A percentile compares a stretch with the other conserved stretches of the same genome.
Conservation (phyloP, 2,888 invertebrate genomes). For the Halocaridina rubra region DNA sequence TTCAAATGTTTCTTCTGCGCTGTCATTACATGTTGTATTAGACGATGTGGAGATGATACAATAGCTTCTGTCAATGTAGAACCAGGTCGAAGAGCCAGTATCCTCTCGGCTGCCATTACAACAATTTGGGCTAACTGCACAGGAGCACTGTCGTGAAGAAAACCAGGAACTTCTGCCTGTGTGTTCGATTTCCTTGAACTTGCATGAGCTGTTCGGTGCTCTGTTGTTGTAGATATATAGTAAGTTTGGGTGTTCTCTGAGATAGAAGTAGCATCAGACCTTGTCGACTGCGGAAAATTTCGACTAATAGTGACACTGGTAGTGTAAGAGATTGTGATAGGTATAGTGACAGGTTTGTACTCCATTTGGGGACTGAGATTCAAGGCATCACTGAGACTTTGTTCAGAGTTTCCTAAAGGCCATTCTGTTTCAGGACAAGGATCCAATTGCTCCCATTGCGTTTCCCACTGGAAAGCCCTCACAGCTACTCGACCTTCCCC, state of each 20-base stretch:
- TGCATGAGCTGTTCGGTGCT: background rate
- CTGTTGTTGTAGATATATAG: too few relatives aligned
- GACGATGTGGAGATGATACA: slow-evolving; percentile 36
- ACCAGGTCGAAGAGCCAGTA: slow-evolving; percentile 7
- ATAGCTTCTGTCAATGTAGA: slow-evolving; percentile 30
- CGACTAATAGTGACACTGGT: background rate
- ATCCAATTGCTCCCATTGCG: slow-evolving; percentile 51
- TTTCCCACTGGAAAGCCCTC: slow-evolving; percentile 53
- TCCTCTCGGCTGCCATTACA: slow-evolving; percentile 34
- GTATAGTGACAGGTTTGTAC: background rate
- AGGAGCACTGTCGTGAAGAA: slow-evolving; percentile 40
- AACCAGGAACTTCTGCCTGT: slow-evolving; percentile 3
- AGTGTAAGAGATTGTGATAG: background rate
- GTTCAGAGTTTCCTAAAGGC: slow-evolving; percentile 16
- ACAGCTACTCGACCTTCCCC: slow-evolving; percentile 51
- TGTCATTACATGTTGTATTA: slow-evolving; percentile 52
- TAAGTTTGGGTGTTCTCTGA: background rate
- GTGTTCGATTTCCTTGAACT: background rate
- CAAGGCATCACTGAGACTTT: background rate
- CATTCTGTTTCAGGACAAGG: slow-evolving; percentile 50
- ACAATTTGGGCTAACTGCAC: slow-evolving; percentile 45
- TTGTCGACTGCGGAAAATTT: background rate
- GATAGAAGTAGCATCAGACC: too few relatives aligned
- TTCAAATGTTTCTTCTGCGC: slow-evolving; percentile 50
- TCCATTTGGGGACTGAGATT: background rate